Evolutionary conservation across 2,113 vertebrate species (phyloP), one percentile per base, ranked within the genome.

Genomic region (Gobiocypris rarus): DNA sequence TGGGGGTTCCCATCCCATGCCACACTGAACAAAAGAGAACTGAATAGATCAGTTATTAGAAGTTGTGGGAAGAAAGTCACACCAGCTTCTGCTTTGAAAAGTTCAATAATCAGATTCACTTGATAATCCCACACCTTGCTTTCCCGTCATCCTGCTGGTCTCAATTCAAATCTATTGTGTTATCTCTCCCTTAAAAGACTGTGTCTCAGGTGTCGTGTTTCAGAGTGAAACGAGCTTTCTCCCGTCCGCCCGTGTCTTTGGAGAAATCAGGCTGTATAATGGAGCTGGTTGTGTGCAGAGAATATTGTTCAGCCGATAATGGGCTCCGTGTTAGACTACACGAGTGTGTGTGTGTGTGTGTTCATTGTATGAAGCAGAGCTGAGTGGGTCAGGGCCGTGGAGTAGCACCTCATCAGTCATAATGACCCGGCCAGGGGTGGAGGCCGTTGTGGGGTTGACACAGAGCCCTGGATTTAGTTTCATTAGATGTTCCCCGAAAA

Each of bases 321-420:
- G 50, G 59, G 67, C 45, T 75, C 26, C 4, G 26, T 67, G 75
- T 85, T 76, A 58, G 83, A 41, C 9, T 83, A 43, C 84, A 87
- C 73, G 77, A 54, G 89, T 82, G 88, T 89, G 87, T 89, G 52
- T 26, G 87, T 90, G 45, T 45, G 45, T 48, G 45, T 48, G 45
- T 65, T 7, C 89, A 85, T 89, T 91, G 91, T 88, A 89, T 89
- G 89, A 88, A 92, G 85, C 85, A 69, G 87, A 87, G 85, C 78
- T 28, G 88, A 90, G 89, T 24, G 84, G 92, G 91, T 93, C 89
- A 91, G 28, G 87, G 89, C 88, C 83, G 84, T 85, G n/a, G 84
- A 77, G 77, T 81, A 90, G 89, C 92, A 91, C 92, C 93, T 93
- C 91, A 93, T 94, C 92, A 91, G 90, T 94, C 93, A 91, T 87